Evolutionary conservation across 2,797 vertebrate species (phyloP).

Genomic region (Natrix natrix): DNA sequence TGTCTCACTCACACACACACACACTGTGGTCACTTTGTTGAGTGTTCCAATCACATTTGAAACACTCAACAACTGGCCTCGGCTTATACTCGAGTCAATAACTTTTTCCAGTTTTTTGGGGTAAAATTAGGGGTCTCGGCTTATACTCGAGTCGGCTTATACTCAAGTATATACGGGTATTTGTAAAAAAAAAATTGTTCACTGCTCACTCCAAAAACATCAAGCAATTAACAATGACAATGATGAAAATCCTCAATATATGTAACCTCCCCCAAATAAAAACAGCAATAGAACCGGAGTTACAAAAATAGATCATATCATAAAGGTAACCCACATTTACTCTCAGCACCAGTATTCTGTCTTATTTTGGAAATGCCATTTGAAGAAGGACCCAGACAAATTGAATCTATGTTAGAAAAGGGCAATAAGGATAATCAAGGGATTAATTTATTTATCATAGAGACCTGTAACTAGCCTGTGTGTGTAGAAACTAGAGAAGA

Average conservation of each 20-base stretch:
- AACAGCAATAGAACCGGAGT: background rate
- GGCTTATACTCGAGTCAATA: no score
- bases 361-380: background rate
- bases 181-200: background rate
- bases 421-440: background rate
- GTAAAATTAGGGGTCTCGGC: no score
- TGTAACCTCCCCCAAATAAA: background rate
- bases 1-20: no score
- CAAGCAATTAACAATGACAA: background rate
- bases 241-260: background rate
- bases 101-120: no score
- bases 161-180: no score
- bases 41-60: no score
- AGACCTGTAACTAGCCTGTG: background rate
- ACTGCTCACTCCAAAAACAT: background rate
- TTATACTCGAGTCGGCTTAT: no score
- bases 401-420: background rate
- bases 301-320: background rate
- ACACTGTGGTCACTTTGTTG: no score
- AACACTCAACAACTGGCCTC: no score
- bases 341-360: background rate
- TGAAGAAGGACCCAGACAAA: background rate
- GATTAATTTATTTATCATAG: background rate
- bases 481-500: background rate
- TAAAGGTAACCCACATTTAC: background rate